Evolutionary conservation across 1,140 invertebrate species (phyloP), one percentile per base, ranked within the genome.

Genomic region (Harlomillsia oculata): DNA sequence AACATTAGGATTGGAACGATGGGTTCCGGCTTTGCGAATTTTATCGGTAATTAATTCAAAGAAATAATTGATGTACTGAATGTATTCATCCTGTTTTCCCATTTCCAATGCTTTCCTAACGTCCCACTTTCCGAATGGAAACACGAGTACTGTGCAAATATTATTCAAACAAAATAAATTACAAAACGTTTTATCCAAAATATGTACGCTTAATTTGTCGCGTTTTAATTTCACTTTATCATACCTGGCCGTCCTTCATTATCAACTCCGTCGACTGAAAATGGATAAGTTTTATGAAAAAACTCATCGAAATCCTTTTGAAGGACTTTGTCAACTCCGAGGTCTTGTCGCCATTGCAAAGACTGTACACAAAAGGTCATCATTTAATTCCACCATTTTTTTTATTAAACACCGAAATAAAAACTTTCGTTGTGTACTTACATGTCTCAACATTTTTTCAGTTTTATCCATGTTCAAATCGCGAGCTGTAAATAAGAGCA

Each of bases 171-270:
- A n/a, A n/a, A n/a, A n/a, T 16, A 6, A 25, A 5, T 5, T 8
- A 25, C 11, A 45, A 14, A 8, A 45, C 25, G 8, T 25, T 5
- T 45, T 4, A 45, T 9, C 20, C 16, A 13, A 45, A 45, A 21
- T 28, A 13, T 43, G 40, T 8, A 43, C 11, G 18, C 6, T 11
- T 13, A 23, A 25, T 9, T n/a, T n/a, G n/a, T n/a, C n/a, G n/a
- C n/a, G n/a, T n/a, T n/a, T n/a, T n/a, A 20, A 8, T 14, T 4
- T 13, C 16, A 5, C 34, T 16, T 32, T 9, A 21, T 51, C 23
- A 41, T 53, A 58, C 56, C 25, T 36, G 57, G 51, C 28, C 16
- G 34, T 5, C 57, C 57, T 32, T 54, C 41, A 14, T 53, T 59
- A 25, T 41, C 48, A 6, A 53, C 29, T 5, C 41, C 57, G 26